These are phyloP conservation scores for Atrichornis clamosus DNA, from an alignment of 2,113 vertebrate genomes.

Conservation along the genomic window DNA sequence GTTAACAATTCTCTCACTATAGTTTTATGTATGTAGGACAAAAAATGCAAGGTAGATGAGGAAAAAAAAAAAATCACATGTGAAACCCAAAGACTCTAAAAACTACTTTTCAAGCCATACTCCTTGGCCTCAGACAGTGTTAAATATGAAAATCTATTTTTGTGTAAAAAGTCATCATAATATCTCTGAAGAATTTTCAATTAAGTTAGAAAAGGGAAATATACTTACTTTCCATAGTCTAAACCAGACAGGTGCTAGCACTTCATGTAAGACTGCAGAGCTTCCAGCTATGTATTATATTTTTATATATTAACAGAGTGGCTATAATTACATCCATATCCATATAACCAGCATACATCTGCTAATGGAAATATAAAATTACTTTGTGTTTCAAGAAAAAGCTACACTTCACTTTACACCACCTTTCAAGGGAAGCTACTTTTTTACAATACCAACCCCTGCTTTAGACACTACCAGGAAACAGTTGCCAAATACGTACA, in stretches of 20 bases:
- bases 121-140: neutral
- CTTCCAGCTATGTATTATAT: neutral
- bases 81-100: neutral
- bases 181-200: neutral
- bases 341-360: neutral
- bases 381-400: neutral
- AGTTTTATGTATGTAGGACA: neutral
- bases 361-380: neutral
- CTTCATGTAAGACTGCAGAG: neutral
- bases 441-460: neutral
- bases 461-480: neutral
- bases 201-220: neutral
- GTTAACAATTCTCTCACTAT: neutral
- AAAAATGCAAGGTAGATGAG: neutral
- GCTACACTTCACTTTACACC: neutral
- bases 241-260: neutral
- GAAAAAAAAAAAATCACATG: neutral
- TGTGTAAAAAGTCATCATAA: neutral
- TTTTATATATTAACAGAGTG: neutral
- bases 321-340: neutral
- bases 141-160: neutral
- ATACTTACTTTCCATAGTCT: neutral
- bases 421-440: neutral
- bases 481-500: neutral
- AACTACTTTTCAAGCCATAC: neutral